Evolutionary conservation across 1,140 invertebrate species (phyloP), one percentile per base, ranked within the genome.

Genomic region (Thaumetopoea pityocampa): DNA sequence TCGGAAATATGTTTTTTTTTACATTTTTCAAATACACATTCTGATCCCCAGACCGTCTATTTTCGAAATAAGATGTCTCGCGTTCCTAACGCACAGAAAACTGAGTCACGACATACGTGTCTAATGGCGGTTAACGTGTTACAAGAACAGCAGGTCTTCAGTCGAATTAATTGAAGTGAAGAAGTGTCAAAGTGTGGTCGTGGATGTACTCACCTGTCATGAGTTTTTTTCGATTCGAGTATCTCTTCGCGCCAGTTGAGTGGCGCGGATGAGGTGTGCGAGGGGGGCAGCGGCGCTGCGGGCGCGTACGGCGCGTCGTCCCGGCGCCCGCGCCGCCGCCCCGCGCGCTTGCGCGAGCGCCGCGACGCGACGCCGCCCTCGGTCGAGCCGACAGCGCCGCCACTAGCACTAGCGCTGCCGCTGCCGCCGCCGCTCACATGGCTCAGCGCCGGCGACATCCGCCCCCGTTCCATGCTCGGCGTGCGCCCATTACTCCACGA

Each of bases 221-320:
- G 42, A 12, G 57, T 56, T 42, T 76, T 78, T 36, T 83, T 83
- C 4, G 76, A 73, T 37, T 80, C 76, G 3, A 78, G 38, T 22
- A 82, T 82, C 29, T 82, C 78, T 7, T 82, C 78, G 0, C 78
- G 51, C 78, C 78, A 82, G 43, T 72, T 82, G 10, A 52, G 52
- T 10, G 46, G 26, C 17, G 49, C 28, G 6, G 53, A 36, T 9
- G 47, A 20, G 16, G 50, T 46, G 34, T 14, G 37, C 19, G 12
- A 45, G 32, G 7, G 61, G 53, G 4, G 63, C 44, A 11, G 55
- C n/a, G 23, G 33, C 1, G 49, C 28, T 6, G 45, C 52, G 7
- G 52, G 44, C n/a, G 58, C 32, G 18, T 36, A 12, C 6, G 17
- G 41, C 1, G 11, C 16, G 27, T 35, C 46, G 29, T 41, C 11